These are phyloP conservation scores for Cryptotermes secundus DNA, from an alignment of 1,140 invertebrate genomes.

Conservation along the genomic window DNA sequence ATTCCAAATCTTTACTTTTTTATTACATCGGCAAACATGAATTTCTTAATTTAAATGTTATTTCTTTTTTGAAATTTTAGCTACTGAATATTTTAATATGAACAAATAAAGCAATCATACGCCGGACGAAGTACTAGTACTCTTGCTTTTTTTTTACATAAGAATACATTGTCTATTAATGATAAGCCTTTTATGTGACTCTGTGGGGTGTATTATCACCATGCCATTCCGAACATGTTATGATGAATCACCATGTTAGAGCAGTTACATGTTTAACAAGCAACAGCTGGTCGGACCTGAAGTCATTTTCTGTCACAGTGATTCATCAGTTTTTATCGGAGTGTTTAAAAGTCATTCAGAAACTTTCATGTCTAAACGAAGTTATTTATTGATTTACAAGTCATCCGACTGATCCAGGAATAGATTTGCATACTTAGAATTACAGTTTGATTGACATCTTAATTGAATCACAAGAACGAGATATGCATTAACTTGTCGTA, in stretches of 20 bases:
- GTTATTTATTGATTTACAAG: conserved; percentile 3
- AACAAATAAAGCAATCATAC: too few species aligned
- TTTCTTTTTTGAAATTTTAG: too few species aligned
- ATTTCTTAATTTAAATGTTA: too few species aligned
- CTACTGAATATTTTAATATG: too few species aligned
- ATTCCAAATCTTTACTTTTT: too few species aligned
- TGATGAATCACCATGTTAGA: not conserved
- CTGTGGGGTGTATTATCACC: not conserved
- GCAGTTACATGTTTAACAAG: conserved; percentile 1
- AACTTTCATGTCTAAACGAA: conserved; percentile 3
- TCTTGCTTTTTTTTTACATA: not conserved
- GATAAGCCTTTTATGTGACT: not conserved
- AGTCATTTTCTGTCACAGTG: not conserved
- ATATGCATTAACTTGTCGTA: not conserved
- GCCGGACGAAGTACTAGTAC: too few species aligned
- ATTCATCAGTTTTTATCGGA: not conserved
- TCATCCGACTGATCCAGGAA: not conserved
- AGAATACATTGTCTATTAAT: not conserved
- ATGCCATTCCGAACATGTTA: not conserved
- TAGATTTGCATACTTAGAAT: not conserved
- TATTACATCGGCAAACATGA: too few species aligned
- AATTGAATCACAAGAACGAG: not conserved
- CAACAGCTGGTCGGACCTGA: not conserved
- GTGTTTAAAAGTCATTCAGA: not conserved
- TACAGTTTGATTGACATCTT: conserved; percentile 7